Conservation (phyloP, 2,888 invertebrate species). For the Andrena haemorrhoa region DNA sequence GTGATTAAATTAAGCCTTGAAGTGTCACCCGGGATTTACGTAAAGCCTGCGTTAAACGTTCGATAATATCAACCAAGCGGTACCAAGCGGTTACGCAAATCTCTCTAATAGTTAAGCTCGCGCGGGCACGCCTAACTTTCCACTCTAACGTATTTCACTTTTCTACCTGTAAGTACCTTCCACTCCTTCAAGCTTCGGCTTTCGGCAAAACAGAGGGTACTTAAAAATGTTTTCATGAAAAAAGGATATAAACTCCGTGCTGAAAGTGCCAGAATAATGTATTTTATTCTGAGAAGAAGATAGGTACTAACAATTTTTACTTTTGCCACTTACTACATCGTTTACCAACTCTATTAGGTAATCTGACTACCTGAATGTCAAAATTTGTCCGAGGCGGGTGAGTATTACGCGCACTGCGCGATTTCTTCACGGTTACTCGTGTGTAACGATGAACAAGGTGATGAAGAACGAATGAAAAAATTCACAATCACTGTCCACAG, state of each 20-base stretch:
- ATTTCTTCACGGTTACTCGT: background rate
- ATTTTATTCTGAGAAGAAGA: no score
- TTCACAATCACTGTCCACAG: background rate
- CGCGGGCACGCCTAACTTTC: background rate
- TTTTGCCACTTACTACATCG: no score
- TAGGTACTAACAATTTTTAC: no score
- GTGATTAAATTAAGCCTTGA: conserved; percentile 59
- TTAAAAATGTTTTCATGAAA: no score
- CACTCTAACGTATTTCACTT: background rate
- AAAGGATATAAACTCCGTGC: no score
- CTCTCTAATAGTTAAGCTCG: conserved; percentile 18
- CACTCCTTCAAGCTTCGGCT: background rate
- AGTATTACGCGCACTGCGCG: no score
- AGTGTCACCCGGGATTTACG: conserved; percentile 50
- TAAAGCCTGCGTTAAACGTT: conserved; percentile 50
- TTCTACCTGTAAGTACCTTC: background rate
- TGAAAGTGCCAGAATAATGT: no score
- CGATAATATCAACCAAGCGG: conserved; percentile 48
- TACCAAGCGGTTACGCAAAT: conserved; percentile 55
- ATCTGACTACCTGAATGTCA: no score
- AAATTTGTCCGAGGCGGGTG: no score
- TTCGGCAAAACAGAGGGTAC: background rate
- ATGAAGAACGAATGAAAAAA: background rate
- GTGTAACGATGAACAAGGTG: background rate
- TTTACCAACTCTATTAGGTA: no score